Evolutionary conservation across 2,888 invertebrate genomes (phyloP).

Genomic region (Oligia latruncula): DNA sequence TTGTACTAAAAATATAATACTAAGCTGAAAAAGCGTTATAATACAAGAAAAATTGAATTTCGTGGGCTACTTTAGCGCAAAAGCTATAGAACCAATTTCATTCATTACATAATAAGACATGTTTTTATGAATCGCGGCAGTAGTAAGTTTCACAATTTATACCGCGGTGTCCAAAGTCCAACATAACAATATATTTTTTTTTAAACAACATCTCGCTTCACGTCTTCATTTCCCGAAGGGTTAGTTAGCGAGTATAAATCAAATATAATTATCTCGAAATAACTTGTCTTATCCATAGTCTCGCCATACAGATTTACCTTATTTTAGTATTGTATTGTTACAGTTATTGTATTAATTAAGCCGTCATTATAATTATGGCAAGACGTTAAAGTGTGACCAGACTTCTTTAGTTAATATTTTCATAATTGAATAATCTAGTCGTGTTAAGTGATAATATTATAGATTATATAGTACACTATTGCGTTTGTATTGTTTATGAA

Average conservation of each 20-base stretch:
- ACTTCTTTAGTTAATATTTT: constrained; percentile 35
- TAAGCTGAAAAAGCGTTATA: background rate
- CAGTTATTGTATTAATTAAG: constrained; percentile 21
- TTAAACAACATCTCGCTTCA: background rate
- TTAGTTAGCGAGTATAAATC: background rate
- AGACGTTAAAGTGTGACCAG: constrained; percentile 44
- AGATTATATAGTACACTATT: constrained; percentile 52
- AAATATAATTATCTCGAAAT: constrained; percentile 27
- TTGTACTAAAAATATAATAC: background rate
- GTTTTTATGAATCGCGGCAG: background rate
- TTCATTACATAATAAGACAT: background rate
- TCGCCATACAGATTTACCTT: constrained; percentile 41
- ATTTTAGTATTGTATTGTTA: constrained; percentile 41
- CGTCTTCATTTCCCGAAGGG: background rate
- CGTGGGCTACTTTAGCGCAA: background rate
- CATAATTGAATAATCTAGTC: constrained; percentile 68
- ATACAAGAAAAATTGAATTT: background rate
- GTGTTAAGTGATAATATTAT: constrained; percentile 68
- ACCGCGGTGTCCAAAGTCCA: background rate
- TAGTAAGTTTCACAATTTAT: background rate
- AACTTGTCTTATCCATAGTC: constrained; percentile 15
- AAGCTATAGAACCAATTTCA: constrained; percentile 2
- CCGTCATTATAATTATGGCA: constrained; percentile 23
- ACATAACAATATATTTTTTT: constrained; percentile 5
- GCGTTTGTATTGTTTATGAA: constrained; percentile 53